Percentiles rank a stretch among this genome's conserved stretches.
Evolutionary conservation across 2,113 vertebrate species (phyloP).

Genomic region (Eolophus roseicapilla): DNA sequence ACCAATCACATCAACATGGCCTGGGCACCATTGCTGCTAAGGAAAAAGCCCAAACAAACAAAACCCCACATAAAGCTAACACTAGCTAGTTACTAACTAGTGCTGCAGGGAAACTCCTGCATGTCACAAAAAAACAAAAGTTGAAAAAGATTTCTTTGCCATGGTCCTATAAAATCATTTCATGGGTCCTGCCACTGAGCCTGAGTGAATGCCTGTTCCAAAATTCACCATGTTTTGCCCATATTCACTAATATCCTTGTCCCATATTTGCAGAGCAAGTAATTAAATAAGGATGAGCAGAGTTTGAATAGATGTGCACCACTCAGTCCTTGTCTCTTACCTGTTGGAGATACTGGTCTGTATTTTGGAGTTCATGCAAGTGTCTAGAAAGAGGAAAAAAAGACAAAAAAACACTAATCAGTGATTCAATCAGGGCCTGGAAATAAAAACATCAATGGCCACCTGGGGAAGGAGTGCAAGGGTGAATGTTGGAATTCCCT

Average conservation of each 20-base stretch:
- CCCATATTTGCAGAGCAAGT: neutral
- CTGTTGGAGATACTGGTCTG: neutral
- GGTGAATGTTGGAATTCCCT: neutral
- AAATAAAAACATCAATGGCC: neutral
- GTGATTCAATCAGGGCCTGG: neutral
- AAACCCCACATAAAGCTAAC: neutral
- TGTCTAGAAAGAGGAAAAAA: neutral
- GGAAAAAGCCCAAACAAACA: neutral
- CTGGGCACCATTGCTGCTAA: neutral
- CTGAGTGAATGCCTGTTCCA: neutral
- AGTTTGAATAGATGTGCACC: neutral
- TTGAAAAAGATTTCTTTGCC: neutral
- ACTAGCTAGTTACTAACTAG: neutral
- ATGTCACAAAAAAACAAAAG: neutral
- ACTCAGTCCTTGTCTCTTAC: neutral
- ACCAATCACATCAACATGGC: neutral
- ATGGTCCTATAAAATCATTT: neutral
- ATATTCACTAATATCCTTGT: neutral
- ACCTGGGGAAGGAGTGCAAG: neutral
- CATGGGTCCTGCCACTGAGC: neutral
- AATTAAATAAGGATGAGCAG: neutral
- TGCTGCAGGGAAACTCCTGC: neutral
- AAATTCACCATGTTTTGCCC: neutral
- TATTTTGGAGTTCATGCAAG: neutral
- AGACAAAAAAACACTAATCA: neutral